Percentiles rank a stretch among this genome's conserved stretches.
Evolutionary conservation across 1,140 invertebrate species (phyloP).

Genomic region (Aphelenchoides fujianensis): DNA sequence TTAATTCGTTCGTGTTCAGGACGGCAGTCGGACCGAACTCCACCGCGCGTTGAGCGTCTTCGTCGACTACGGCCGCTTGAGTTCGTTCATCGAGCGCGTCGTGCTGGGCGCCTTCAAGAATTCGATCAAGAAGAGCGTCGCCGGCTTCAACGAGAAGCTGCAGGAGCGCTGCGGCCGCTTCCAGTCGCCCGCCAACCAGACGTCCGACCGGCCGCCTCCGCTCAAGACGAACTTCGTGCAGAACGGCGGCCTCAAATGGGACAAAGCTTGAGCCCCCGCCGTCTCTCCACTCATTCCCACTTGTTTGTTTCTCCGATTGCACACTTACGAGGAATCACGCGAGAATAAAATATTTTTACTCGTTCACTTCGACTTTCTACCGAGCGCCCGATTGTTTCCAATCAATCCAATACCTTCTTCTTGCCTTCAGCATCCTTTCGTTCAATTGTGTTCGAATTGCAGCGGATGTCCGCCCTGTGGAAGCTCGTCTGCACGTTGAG

Average conservation of each 20-base stretch:
- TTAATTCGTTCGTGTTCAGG: constrained; percentile 14
- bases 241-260: neutral
- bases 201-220: neutral
- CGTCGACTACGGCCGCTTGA: constrained; percentile 44
- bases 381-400: too few species aligned
- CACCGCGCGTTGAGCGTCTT: constrained; percentile 31
- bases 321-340: neutral
- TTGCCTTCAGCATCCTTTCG: neutral
- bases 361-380: neutral
- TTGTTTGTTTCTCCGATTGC: too few species aligned
- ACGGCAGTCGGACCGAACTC: constrained; percentile 28
- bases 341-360: neutral
- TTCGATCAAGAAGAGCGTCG: constrained; percentile 39
- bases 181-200: neutral
- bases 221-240: neutral
- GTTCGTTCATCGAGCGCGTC: constrained; percentile 39
- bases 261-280: neutral
- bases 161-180: constrained; percentile 34
- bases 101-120: constrained; percentile 48
- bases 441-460: neutral
- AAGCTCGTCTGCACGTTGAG: constrained; percentile 37
- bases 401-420: neutral
- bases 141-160: constrained; percentile 44
- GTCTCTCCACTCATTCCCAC: too few species aligned
- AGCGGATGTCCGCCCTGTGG: constrained; percentile 38